Percentiles rank a stretch among this genome's conserved stretches.
These are phyloP conservation scores for Sinosuthora webbiana DNA, from an alignment of 2,113 vertebrate species.

Conservation along the genomic window DNA sequence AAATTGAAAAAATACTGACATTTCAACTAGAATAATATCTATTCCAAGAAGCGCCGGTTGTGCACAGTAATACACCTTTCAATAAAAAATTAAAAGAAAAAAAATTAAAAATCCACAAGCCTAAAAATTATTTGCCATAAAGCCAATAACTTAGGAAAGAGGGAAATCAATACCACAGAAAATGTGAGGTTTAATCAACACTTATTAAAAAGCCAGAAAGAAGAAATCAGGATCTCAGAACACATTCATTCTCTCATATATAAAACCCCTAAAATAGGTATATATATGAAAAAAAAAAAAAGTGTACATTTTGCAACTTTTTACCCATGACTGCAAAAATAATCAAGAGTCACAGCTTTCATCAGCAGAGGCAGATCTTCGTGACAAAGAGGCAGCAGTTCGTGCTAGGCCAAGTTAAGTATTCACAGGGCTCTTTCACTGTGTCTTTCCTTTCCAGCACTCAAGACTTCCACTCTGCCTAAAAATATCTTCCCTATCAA, in stretches of 20 bases:
- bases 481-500: background rate
- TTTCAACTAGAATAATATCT: background rate
- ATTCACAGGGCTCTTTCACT: background rate
- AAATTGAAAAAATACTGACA: background rate
- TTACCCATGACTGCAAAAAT: background rate
- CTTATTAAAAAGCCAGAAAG: background rate
- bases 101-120: background rate
- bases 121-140: background rate
- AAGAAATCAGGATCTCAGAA: background rate
- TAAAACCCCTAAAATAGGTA: fast-evolving
- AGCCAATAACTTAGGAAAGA: background rate
- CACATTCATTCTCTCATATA: background rate
- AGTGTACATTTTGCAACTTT: background rate
- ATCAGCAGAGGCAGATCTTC: background rate
- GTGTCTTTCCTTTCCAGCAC: background rate
- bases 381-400: background rate
- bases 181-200: background rate
- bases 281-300: background rate
- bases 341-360: background rate
- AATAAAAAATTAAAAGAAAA: background rate
- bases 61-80: background rate
- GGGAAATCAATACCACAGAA: background rate
- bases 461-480: constrained; percentile 1
- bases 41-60: background rate
- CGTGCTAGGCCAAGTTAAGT: background rate